Conservation (phyloP, 2,888 invertebrate genomes). For the Danaus chrysippus region DNA sequence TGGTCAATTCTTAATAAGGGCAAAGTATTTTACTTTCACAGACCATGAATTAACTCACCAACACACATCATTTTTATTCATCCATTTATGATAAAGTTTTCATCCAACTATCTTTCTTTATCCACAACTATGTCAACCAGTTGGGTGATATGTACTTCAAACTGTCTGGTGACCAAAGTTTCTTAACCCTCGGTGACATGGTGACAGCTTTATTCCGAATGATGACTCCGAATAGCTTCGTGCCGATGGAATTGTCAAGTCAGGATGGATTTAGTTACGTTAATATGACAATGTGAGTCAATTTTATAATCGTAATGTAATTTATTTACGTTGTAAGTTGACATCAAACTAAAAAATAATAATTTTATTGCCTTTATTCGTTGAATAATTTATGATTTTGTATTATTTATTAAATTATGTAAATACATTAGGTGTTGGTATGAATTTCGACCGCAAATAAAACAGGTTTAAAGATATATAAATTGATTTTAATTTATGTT, state of each 20-base stretch:
- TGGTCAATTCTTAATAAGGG: no score
- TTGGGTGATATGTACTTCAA: constrained; percentile 69
- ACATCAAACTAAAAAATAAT: neutral
- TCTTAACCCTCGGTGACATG: constrained; percentile 62
- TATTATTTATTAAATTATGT: no score
- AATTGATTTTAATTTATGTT: no score
- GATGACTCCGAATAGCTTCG: constrained; percentile 59
- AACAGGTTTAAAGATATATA: no score
- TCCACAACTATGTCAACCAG: constrained; percentile 40
- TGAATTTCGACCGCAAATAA: no score
- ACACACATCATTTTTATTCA: neutral
- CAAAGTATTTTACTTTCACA: no score
- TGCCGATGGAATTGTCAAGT: constrained; percentile 66
- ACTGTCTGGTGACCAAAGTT: constrained; percentile 67
- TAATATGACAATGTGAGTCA: constrained; percentile 59
- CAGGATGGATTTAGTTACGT: constrained; percentile 60
- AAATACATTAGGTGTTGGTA: no score
- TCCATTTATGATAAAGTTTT: constrained; percentile 2
- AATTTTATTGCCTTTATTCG: no score
- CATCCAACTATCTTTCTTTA: neutral
- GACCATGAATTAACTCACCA: no score
- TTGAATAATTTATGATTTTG: no score
- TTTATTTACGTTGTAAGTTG: constrained; percentile 5
- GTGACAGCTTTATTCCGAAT: constrained; percentile 65
- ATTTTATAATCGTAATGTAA: neutral